These are phyloP conservation scores for Cosmopolites sordidus DNA, from an alignment of 2,888 invertebrate species.

Conservation along the genomic window DNA sequence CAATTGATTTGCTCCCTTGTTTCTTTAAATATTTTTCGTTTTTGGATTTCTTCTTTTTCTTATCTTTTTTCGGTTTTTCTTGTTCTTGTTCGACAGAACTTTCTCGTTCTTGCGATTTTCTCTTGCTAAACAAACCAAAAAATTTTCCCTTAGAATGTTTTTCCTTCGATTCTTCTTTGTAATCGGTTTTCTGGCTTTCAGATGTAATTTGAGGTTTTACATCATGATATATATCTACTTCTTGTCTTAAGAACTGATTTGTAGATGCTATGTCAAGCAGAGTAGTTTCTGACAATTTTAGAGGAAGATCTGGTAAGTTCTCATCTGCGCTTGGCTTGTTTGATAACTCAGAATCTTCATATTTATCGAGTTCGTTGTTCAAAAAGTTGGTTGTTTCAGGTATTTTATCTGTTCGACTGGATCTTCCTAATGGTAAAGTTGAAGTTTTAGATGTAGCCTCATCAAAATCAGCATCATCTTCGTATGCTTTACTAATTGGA, in stretches of 20 bases:
- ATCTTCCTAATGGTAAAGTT: not conserved
- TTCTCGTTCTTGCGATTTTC: slow-evolving; percentile 33
- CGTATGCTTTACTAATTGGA: slow-evolving; percentile 10
- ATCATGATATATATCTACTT: slow-evolving; percentile 34
- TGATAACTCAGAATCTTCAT: slow-evolving; percentile 20
- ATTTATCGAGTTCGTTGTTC: slow-evolving; percentile 29
- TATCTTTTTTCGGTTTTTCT: slow-evolving; percentile 21
- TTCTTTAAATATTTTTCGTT: slow-evolving; percentile 11
- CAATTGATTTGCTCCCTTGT: slow-evolving; percentile 12
- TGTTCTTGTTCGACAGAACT: slow-evolving; percentile 21
- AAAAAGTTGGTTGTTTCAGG: slow-evolving; percentile 31
- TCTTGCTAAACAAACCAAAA: slow-evolving; percentile 37
- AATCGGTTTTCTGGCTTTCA: slow-evolving; percentile 11
- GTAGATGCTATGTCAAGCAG: slow-evolving; percentile 30
- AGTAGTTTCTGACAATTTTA: slow-evolving; percentile 24
- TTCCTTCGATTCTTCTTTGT: slow-evolving; percentile 21
- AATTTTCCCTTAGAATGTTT: slow-evolving; percentile 29
- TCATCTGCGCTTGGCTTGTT: slow-evolving; percentile 5
- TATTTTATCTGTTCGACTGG: slow-evolving; percentile 16
- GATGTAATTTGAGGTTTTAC: slow-evolving; percentile 19
- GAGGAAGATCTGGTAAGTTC: slow-evolving; percentile 17
- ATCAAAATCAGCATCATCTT: slow-evolving; percentile 9
- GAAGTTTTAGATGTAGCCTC: slow-evolving; percentile 13
- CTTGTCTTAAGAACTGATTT: slow-evolving; percentile 34
- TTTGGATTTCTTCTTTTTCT: slow-evolving; percentile 26